Base-by-base conservation (phyloP, 2,797 vertebrate genomes). In the Eutrigla gurnardus region DNA sequence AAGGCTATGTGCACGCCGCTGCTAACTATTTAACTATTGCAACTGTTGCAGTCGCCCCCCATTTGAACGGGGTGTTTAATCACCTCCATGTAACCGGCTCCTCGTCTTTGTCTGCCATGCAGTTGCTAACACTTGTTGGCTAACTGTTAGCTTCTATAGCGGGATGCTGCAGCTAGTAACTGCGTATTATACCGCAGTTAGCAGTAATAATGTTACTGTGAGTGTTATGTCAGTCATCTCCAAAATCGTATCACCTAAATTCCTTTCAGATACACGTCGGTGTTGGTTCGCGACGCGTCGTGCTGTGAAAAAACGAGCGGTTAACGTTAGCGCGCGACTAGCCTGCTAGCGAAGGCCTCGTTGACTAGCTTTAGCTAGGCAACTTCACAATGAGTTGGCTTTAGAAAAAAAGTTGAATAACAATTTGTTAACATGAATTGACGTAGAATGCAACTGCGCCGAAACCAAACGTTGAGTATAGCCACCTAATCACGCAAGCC, bases 21-120 rank as follows among this genome's bases (percentile, higher is more conserved):
- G 1, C 8, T 5, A 2, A 42, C 3, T 2, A 13, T 18, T 53
- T 5, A 37, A 39, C 13, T 10, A 4, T 25, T 2, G 25, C 25
- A 43, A 47, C 4, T 7, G 2, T 33, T 4, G 13, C 43, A 9
- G 7, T 5, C 37, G 39, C 42, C n/a, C 1, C 13, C 15, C 3
- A 1, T 62, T 45, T 57, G 0, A 55, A 25, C 14, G 0, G 3
- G 1, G 2, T 45, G 1, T 17, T 12, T 17, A 0, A 15, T 14
- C 0, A 0, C 18, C 7, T 32, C 0, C 3, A 1, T 17, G n/a
- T 3, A n/a, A 10, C 7, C 10, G 6, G 5, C 13, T 7, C 5
- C 33, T 32, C 17, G 82, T n/a, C 81, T 90, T 93, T 92, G 87
- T 90, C 73, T 76, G 35, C 58, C 11, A 17, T 58, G 69, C 68